These are phyloP conservation scores for Dicycla oo DNA, from an alignment of 2,888 invertebrate genomes.

Conservation along the genomic window DNA sequence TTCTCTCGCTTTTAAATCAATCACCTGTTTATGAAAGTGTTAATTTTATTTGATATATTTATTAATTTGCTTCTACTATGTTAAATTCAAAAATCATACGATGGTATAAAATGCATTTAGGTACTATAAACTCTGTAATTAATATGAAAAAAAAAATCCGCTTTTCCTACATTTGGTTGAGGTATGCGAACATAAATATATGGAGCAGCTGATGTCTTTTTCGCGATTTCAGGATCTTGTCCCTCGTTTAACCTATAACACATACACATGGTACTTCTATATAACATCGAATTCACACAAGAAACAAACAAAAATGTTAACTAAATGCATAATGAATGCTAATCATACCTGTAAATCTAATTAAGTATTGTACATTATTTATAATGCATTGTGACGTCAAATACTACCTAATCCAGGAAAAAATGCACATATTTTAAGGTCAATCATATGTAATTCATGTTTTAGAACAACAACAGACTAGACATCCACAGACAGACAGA, in stretches of 20 bases:
- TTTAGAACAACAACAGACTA: slow-evolving; percentile 3
- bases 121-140: too few species aligned
- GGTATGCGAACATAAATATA: not conserved
- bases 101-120: too few species aligned
- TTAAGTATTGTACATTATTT: not conserved
- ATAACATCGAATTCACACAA: not conserved
- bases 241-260: not conserved
- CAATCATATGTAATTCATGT: not conserved
- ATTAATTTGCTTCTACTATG: too few species aligned
- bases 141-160: not conserved
- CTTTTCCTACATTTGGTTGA: not conserved
- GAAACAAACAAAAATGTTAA: slow-evolving; percentile 3
- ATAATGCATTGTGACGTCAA: not conserved
- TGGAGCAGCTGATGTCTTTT: not conserved
- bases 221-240: not conserved
- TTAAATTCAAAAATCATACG: too few species aligned
- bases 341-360: not conserved
- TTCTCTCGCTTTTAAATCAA: too few species aligned
- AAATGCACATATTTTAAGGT: not conserved
- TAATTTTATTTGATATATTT: too few species aligned
- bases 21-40: too few species aligned
- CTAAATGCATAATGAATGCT: not conserved
- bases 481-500: not conserved
- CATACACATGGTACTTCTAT: too few species aligned
- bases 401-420: not conserved